phyloP scores from a whole-genome alignment of 2,888 invertebrate genomes.

The Xestia xanthographa region DNA sequence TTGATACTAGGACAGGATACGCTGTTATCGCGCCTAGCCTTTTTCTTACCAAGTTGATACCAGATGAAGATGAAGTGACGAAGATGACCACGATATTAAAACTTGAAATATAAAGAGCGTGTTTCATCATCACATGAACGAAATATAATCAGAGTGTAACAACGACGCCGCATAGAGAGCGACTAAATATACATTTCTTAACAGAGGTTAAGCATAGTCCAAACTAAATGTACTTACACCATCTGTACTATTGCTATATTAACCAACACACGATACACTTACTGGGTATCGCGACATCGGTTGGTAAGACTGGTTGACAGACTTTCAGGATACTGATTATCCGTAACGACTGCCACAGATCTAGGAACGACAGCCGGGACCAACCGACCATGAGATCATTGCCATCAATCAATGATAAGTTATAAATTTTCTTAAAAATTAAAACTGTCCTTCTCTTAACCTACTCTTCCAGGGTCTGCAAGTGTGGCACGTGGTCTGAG shows the following conservation, averaged over 20 bases:
- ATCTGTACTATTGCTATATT: neutral
- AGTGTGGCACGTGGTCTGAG: constrained; percentile 95
- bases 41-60: neutral
- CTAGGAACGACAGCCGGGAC: neutral
- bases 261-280: neutral
- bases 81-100: neutral
- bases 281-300: neutral
- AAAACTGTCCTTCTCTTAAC: neutral
- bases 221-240: neutral
- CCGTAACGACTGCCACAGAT: neutral
- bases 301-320: neutral
- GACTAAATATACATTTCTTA: neutral
- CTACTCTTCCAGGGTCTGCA: constrained; percentile 90
- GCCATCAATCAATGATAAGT: neutral
- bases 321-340: neutral
- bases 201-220: too few relatives aligned
- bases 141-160: neutral
- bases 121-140: neutral
- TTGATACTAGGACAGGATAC: neutral
- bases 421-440: neutral
- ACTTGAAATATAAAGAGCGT: too few relatives aligned
- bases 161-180: too few relatives aligned
- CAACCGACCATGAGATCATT: neutral
- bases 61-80: too few relatives aligned
- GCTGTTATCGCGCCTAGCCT: neutral